phyloP scores from a whole-genome alignment of 2,113 vertebrate genomes.

The Heterotis niloticus region DNA sequence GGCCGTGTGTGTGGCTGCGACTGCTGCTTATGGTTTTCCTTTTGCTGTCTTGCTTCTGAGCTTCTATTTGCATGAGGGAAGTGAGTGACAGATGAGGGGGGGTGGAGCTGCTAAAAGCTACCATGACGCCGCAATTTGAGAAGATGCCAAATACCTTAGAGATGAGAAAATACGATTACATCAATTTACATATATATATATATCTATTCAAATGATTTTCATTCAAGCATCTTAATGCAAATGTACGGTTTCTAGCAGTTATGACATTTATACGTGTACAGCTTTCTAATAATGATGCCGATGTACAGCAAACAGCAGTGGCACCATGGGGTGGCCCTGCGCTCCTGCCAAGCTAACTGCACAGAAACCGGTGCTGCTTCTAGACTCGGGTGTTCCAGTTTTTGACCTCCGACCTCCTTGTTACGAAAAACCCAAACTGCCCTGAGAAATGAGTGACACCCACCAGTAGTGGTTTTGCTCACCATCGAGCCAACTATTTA shows the following conservation, averaged over 20 bases:
- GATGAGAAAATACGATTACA: not conserved
- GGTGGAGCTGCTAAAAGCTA: not conserved
- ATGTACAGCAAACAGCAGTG: no score
- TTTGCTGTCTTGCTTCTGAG: constrained; percentile 21
- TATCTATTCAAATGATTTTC: not conserved
- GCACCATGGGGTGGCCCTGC: no score
- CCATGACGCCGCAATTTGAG: not conserved
- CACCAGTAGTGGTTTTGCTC: no score
- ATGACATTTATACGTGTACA: not conserved
- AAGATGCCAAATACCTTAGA: not conserved
- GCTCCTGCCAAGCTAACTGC: no score
- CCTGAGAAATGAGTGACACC: no score
- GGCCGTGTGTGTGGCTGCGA: not conserved
- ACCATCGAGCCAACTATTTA: no score
- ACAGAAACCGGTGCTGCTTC: no score
- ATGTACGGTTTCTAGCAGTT: not conserved
- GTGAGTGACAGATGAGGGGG: constrained; percentile 11
- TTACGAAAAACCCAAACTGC: no score
- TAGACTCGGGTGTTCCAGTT: no score
- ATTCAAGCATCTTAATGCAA: not conserved
- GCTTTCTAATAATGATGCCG: no score
- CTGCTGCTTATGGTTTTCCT: not conserved
- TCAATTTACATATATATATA: not conserved
- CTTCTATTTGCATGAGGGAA: constrained; percentile 42
- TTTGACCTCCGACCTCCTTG: no score